These are phyloP conservation scores for Carcinoscorpius rotundicauda DNA, from an alignment of 1,140 invertebrate genomes.

Conservation along the genomic window DNA sequence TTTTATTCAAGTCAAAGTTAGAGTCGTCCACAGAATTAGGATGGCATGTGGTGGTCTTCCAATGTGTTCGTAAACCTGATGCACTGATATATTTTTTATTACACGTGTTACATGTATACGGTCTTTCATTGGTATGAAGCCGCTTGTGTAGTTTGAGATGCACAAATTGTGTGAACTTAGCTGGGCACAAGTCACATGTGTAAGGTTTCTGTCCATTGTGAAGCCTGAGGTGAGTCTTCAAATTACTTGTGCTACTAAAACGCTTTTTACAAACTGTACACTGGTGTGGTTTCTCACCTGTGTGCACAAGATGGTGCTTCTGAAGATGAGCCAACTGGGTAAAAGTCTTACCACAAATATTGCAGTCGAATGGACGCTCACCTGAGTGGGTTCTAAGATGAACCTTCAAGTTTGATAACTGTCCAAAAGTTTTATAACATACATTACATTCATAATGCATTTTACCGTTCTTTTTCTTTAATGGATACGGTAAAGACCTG, in stretches of 20 bases:
- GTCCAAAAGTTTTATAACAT: conserved; percentile 95
- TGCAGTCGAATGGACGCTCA: conserved; percentile 90
- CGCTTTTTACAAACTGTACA: conserved; percentile 95
- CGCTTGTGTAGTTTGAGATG: conserved; percentile 92
- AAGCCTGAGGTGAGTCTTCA: conserved; percentile 93
- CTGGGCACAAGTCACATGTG: conserved; percentile 86
- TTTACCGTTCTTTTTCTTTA: conserved; percentile 96
- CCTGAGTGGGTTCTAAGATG: conserved; percentile 95
- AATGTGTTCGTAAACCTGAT: conserved; percentile 80
- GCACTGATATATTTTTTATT: conserved; percentile 97
- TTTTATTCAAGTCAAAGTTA: too few species aligned
- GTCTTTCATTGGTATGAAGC: conserved; percentile 92
- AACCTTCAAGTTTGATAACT: conserved; percentile 95
- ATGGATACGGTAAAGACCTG: conserved; percentile 80
- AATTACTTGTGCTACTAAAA: conserved; percentile 94
- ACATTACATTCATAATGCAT: conserved; percentile 99
- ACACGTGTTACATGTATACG: conserved; percentile 91
- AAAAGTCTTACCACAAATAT: conserved; percentile 86
- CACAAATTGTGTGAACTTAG: conserved; percentile 97
- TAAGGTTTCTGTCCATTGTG: conserved; percentile 76
- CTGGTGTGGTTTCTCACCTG: conserved; percentile 94
- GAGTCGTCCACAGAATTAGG: conserved; percentile 35
- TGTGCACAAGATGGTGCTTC: conserved; percentile 95
- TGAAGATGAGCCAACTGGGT: conserved; percentile 91
- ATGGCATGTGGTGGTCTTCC: conserved; percentile 87